phyloP scores from a whole-genome alignment of 2,113 vertebrate genomes.

The Perca fluviatilis region DNA sequence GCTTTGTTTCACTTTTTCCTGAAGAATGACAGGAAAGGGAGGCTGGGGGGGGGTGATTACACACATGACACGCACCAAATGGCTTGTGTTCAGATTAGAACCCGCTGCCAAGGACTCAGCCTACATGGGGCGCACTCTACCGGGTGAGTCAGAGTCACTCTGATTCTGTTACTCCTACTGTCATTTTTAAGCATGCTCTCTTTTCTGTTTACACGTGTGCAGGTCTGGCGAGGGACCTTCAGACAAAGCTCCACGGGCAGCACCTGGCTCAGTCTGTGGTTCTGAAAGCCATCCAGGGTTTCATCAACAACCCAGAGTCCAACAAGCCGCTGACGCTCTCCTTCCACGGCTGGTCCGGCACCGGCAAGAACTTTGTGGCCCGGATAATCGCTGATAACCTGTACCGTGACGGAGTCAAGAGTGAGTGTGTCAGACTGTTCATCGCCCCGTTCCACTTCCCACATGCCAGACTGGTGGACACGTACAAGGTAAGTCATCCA shows the following conservation, averaged over 20 bases:
- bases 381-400: slow-evolving; percentile 91
- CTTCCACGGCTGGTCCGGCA: slow-evolving; percentile 97
- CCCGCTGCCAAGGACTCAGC: no score
- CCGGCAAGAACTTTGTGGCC: slow-evolving; percentile 96
- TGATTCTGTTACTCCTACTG: no score
- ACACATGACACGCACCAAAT: no score
- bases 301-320: slow-evolving; percentile 85
- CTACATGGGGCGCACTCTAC: no score
- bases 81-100: no score
- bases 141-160: no score
- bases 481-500: slow-evolving; percentile 89
- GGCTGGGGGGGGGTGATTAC: no score
- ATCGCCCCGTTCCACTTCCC: slow-evolving; percentile 94
- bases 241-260: slow-evolving; percentile 90
- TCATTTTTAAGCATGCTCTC: not conserved
- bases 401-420: slow-evolving; percentile 91
- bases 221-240: slow-evolving; percentile 91
- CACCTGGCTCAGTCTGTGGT: slow-evolving; percentile 90
- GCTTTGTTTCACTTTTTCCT: no score
- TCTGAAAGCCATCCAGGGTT: slow-evolving; percentile 83
- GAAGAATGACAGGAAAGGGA: no score
- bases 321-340: slow-evolving; percentile 91
- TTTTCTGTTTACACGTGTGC: not conserved
- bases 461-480: slow-evolving; percentile 87
- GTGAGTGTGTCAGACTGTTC: slow-evolving; percentile 91